Evolutionary conservation across 2,888 invertebrate species (phyloP), one percentile per base, ranked within the genome.

Genomic region (Eubasilissa splendida): DNA sequence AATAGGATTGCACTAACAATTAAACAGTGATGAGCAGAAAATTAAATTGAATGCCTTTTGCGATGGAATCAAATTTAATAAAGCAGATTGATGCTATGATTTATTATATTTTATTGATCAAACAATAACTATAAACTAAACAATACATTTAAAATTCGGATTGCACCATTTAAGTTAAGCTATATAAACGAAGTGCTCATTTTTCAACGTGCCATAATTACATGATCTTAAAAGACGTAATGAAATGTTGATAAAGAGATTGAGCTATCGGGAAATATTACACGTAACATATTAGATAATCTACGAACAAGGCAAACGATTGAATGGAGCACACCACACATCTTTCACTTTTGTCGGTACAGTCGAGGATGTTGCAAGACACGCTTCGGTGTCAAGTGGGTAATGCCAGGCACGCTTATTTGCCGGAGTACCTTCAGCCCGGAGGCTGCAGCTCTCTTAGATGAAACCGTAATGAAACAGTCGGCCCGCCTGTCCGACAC

Each of bases 401-500:
- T 80, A 63, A 80, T 65, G 63, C 42, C 63, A 33, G 80, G 77
- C 80, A 80, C 80, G 80, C 80, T 60, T 76, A 22, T 31, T 10
- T 54, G 60, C 12, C 70, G 54, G 50, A 14, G 65, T n/a, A 42
- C 68, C 76, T 42, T 52, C 42, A 22, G 79, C n/a, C 56, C 63
- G 59, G 74, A 42, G 54, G 12, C 56, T 56, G 50, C 12, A 50
- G 52, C 53, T 60, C 78, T 12, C 75, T 73, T 81, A 22, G 80
- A 83, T 83, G 83, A 77, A 83, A 81, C 79, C 59, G 74, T 77
- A 81, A 71, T 83, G 80, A 79, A 80, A 80, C n/a, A 53, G 8
- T 56, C 74, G 53, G 59, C 42, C 59, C 4, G 66, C 60, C 33
- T 60, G 70, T 70, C 58, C 63, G 31, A 60, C 76, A 22, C 65